Evolutionary conservation across 2,888 invertebrate genomes (phyloP).

Genomic region (Synanthedon vespiformis): DNA sequence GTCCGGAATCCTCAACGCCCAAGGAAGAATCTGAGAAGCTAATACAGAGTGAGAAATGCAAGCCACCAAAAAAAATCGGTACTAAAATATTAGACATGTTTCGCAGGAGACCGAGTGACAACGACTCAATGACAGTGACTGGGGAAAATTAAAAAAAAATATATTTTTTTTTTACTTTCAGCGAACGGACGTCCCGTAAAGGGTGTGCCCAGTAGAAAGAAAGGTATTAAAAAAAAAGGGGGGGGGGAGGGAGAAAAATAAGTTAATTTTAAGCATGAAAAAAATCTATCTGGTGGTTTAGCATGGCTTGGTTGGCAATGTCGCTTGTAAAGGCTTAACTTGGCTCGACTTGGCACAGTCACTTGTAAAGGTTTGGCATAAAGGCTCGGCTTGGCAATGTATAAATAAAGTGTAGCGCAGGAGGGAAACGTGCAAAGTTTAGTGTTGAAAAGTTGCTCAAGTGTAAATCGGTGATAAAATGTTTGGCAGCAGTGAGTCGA

Average conservation of each 20-base stretch:
- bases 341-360: no score
- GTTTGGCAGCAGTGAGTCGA: slow-evolving; percentile 4
- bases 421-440: no score
- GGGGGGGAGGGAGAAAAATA: not conserved
- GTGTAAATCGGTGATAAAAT: slow-evolving; percentile 1
- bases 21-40: slow-evolving; percentile 21
- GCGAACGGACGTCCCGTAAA: slow-evolving; percentile 36
- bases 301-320: not conserved
- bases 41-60: slow-evolving; percentile 19
- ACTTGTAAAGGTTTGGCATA: no score
- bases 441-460: no score
- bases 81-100: slow-evolving; percentile 29
- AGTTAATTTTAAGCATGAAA: not conserved
- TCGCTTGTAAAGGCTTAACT: not conserved
- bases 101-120: slow-evolving; percentile 12
- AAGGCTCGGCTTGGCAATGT: no score
- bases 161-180: slow-evolving; percentile 25
- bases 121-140: slow-evolving; percentile 1
- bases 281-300: not conserved
- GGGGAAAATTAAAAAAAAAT: slow-evolving; percentile 3
- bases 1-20: slow-evolving; percentile 1
- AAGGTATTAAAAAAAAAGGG: slow-evolving; percentile 27
- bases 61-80: slow-evolving; percentile 35
- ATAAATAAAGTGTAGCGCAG: no score
- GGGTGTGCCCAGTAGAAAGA: slow-evolving; percentile 36